Evolutionary conservation across 2,797 vertebrate species (phyloP), one percentile per base, ranked within the genome.

Genomic region (Thaleichthys pacificus): DNA sequence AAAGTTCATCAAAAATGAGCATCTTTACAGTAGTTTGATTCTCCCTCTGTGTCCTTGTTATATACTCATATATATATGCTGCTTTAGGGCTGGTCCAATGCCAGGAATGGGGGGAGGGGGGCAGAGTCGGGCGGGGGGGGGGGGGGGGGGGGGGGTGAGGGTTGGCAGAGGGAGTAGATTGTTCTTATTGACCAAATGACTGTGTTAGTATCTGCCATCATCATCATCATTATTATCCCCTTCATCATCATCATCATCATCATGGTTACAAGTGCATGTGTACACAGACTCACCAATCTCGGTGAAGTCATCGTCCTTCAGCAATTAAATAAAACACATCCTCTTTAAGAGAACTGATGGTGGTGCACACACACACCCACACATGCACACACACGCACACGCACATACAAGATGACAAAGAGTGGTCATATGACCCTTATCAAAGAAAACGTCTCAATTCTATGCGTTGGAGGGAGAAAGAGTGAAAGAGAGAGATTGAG

Each of bases 11-110:
- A 92, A 94, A 89, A 95, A 96, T 93, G 88, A 95, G 95, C 93
- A 94, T 97, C 93, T 97, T 95, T 97, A 98, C 97, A 97, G 96
- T 98, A 97, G 95, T 95, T 92, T 92, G 91, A 84, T 75, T 85
- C 75, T 79, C 81, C 76, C 73, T 77, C 73, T 93, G 89, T 93
- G 91, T 77, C 72, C 81, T 72, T 80, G n/a, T 22, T 22, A 21
- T 9, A 26, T 93, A 95, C 93, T 93, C 93, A 94, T 94, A 93
- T 93, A 94, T 91, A 93, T 94, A 93, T 95, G 93, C 93, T 93
- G 58, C 93, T 95, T 94, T 93, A 93, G 92, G 91, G 38, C 38
- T 9, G 94, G 92, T 94, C 92, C 94, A 93, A 92, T 17, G 51
- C 92, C 92, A 92, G 93, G 91, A 94, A 69, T 75, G 68, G 69